These are phyloP conservation scores for Catotricha subobsoleta DNA, from an alignment of 2,888 invertebrate species.

Conservation along the genomic window DNA sequence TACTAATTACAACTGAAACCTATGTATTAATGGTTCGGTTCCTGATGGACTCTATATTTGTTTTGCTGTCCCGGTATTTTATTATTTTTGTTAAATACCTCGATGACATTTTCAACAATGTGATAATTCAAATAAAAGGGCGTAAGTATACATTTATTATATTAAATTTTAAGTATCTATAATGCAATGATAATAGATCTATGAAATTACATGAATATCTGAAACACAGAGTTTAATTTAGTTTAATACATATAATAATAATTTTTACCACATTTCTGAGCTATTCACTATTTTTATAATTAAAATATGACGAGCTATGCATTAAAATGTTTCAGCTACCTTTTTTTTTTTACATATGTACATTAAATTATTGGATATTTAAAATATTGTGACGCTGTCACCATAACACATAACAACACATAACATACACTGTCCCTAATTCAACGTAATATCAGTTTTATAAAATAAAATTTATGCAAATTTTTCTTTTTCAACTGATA, in stretches of 20 bases:
- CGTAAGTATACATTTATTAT: slow-evolving; percentile 3
- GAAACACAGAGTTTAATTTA: not conserved
- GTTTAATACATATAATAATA: not conserved
- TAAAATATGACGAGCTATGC: no score
- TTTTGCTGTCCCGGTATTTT: not conserved
- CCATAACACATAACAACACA: no score
- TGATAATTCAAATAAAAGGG: slow-evolving; percentile 2
- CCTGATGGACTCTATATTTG: no score
- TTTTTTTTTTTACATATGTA: no score
- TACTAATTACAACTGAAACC: no score
- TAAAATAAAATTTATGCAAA: not conserved
- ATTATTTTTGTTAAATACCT: not conserved
- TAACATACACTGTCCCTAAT: no score
- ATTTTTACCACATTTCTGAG: no score
- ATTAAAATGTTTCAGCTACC: no score
- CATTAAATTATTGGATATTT: no score
- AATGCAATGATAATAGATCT: not conserved
- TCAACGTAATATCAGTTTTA: not conserved
- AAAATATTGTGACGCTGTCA: no score
- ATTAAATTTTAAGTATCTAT: not conserved
- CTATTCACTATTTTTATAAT: no score
- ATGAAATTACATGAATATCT: not conserved
- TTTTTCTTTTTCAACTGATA: not conserved
- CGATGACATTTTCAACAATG: slow-evolving; percentile 1
- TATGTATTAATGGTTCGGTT: no score